phyloP scores from a whole-genome alignment of 2,888 invertebrate species.

The Anorthoa munda region DNA sequence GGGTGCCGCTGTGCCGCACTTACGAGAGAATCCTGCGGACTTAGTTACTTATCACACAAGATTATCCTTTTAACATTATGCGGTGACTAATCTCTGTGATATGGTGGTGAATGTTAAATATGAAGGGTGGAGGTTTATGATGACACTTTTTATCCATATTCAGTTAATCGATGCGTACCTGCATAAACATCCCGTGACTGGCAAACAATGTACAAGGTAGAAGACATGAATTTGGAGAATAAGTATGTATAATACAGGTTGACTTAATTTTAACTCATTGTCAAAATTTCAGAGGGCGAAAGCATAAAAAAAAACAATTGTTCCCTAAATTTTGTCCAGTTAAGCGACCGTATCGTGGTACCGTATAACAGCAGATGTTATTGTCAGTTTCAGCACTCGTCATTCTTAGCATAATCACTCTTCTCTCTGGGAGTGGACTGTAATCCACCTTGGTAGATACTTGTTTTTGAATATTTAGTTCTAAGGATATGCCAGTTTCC shows the following conservation, averaged over 20 bases:
- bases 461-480: too few relatives aligned
- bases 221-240: neutral
- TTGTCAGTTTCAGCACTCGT: too few relatives aligned
- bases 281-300: too few relatives aligned
- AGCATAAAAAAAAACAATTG: too few relatives aligned
- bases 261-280: too few relatives aligned
- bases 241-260: neutral
- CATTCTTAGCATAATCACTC: too few relatives aligned
- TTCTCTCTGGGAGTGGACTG: too few relatives aligned
- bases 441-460: too few relatives aligned
- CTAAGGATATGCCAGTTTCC: too few relatives aligned
- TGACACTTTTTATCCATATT: neutral
- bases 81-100: constrained; percentile 42
- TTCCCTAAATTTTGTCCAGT: too few relatives aligned
- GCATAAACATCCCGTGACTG: neutral
- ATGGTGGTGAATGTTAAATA: constrained; percentile 26
- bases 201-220: neutral
- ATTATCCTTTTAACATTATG: constrained; percentile 62
- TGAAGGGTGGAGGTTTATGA: constrained; percentile 6
- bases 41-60: constrained; percentile 66
- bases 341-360: too few relatives aligned
- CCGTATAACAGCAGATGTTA: too few relatives aligned
- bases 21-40: constrained; percentile 68
- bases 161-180: neutral
- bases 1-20: constrained; percentile 58